Base-by-base conservation (phyloP, 2,113 vertebrate species). In the Poeciliopsis prolifica region DNA sequence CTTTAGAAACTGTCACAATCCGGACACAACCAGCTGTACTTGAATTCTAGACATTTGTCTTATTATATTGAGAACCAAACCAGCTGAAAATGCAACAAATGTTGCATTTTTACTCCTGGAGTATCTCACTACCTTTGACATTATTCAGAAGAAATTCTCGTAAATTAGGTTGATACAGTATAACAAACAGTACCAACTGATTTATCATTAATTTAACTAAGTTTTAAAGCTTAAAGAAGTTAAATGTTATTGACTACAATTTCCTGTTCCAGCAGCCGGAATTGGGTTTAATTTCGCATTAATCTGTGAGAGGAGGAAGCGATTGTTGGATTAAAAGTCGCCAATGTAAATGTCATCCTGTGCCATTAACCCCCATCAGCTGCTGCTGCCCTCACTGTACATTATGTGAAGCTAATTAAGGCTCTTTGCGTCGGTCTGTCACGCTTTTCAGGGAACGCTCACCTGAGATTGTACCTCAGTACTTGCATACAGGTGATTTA, bases 401-500 rank as follows among this genome's bases (percentile, higher is more conserved):
- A 58, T 58, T n/a, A 58, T 58, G 51, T 58, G 24, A 58, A 58
- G 51, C 51, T 58, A 58, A 58, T 17, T 30, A 76, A 65, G 42
- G 73, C 73, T 75, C 66, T 29, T 8, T 15, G 40, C 58, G 67
- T 48, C 24, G 61, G 66, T 65, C 70, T 61, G 69, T 58, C 54
- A 60, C 22, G 12, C 48, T 72, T 42, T 67, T 82, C 66, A 68
- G 65, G 40, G 29, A 64, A 68, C 70, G 26, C 65, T 77, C 48
- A 26, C 58, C 67, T 5, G 22, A 11, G 31, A 79, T 24, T 60
- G 68, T 1, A 77, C 42, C 69, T 9, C 37, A 68, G 19, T 29
- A 19, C 48, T 42, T 24, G 58, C 72, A 72, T 19, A 3, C 72
- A 77, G 71, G 58, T 83, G 67, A 84, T 91, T 74, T 82, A 51